Base-by-base conservation (phyloP, 2,797 vertebrate genomes). In the Gastrophryne carolinensis region DNA sequence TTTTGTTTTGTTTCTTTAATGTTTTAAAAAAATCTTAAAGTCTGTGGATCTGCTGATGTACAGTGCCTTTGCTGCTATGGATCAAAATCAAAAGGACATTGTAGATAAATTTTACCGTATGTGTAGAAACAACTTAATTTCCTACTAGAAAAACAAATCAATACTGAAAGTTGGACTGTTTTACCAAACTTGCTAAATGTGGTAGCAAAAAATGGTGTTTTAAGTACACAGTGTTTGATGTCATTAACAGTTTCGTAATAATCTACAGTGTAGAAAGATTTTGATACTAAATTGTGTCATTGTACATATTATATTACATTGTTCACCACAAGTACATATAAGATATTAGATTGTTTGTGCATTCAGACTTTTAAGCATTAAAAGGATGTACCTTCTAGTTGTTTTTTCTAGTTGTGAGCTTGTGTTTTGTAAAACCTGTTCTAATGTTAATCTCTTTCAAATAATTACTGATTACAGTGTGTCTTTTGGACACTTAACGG, bases 61-160 rank as follows among this genome's bases (percentile, higher is more conserved):
- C 91, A 92, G 90, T 92, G 91, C 91, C 91, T 93, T 93, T 92
- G 91, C 91, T 93, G 91, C 91, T 92, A 91, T 92, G 91, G 91
- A 91, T 92, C 89, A 92, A 91, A 91, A 91, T 92, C 87, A 90
- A 91, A 89, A 91, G 89, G 91, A 89, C 90, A 71, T 83, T 92
- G 91, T 92, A 91, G 90, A 92, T 91, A 91, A 90, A 91, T 85
- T 89, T 91, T 91, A 92, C 87, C 87, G 91, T 92, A 85, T 90
- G 90, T 85, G 91, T 93, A 92, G 90, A 90, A 91, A 84, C 91
- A 79, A 88, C 87, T 91, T 90, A 90, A 90, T 92, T 92, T 91
- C 90, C 84, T 93, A 92, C 89, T 92, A 93, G 91, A 90, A 92
- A 90, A 92, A 90, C 87, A 88, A 87, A 88, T 91, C 89, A 86